phyloP scores from a whole-genome alignment of 2,888 invertebrate genomes.

The Dynastes grantii region DNA sequence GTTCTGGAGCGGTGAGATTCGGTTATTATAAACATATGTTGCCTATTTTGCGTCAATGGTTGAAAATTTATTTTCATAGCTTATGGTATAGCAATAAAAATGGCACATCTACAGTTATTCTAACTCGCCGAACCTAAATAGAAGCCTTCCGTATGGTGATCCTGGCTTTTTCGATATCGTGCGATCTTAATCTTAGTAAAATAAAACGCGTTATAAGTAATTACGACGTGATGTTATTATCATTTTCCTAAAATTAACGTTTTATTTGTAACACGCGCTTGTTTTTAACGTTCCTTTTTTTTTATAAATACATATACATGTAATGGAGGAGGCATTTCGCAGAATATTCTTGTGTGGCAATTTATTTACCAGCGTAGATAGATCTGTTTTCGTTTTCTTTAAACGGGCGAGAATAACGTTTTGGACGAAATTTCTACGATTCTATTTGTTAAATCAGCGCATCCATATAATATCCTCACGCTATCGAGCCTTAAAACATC shows the following conservation, averaged over 20 bases:
- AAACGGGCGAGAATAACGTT: too few species aligned
- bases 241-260: slow-evolving; percentile 2
- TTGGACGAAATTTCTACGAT: too few species aligned
- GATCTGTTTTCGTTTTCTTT: too few species aligned
- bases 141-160: neutral
- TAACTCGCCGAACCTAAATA: neutral
- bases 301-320: too few species aligned
- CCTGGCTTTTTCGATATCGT: too few species aligned
- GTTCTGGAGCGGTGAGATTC: neutral
- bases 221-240: slow-evolving; percentile 1
- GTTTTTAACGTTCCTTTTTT: neutral
- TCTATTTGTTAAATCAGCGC: too few species aligned
- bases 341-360: too few species aligned
- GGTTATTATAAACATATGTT: slow-evolving; percentile 34
- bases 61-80: slow-evolving; percentile 32
- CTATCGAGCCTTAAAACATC: too few species aligned
- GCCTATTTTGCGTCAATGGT: slow-evolving; percentile 8
- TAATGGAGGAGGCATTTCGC: too few species aligned
- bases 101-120: slow-evolving; percentile 16
- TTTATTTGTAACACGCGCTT: slow-evolving; percentile 3
- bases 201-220: slow-evolving; percentile 2
- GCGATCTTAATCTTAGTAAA: too few species aligned
- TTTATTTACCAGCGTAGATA: too few species aligned
- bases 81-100: slow-evolving; percentile 15
- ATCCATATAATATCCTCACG: too few species aligned